A percentile compares a stretch with the other conserved stretches of the same genome.
These are phyloP conservation scores for Drosophila cardini DNA, from an alignment of 1,140 invertebrate genomes.

Conservation along the genomic window DNA sequence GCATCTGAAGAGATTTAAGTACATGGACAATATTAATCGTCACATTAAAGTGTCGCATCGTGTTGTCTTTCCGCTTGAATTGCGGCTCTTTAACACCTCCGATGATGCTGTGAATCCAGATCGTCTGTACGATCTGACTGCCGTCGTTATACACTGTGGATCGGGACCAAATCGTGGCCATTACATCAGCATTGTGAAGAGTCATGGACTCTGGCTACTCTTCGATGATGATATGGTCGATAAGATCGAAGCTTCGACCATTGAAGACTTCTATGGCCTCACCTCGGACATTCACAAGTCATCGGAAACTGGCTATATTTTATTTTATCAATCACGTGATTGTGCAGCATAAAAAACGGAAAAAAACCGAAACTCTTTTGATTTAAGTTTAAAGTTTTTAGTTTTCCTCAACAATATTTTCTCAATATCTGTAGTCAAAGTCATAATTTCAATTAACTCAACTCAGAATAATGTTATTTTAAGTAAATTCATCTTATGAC, in stretches of 20 bases:
- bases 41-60: constrained; percentile 99
- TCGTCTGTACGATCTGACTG: constrained; percentile 98
- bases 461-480: constrained; percentile 28
- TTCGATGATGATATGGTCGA: constrained; percentile 99
- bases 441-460: constrained; percentile 3
- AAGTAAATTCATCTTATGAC: constrained; percentile 27
- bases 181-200: constrained; percentile 99
- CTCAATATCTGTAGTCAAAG: neutral
- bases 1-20: constrained; percentile 99
- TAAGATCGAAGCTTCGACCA: constrained; percentile 99
- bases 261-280: constrained; percentile 99
- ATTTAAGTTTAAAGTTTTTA: constrained; percentile 25
- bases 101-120: constrained; percentile 99
- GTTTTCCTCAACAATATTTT: neutral
- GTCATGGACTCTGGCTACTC: constrained; percentile 99
- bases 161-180: constrained; percentile 99
- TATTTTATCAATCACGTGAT: constrained; percentile 99
- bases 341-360: constrained; percentile 61
- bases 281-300: constrained; percentile 99
- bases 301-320: constrained; percentile 99
- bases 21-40: constrained; percentile 99
- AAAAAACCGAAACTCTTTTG: neutral
- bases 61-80: constrained; percentile 99
- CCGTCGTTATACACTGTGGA: constrained; percentile 99
- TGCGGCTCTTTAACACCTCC: constrained; percentile 99